These are phyloP conservation scores for Bagarius yarrelli DNA, from an alignment of 2,113 vertebrate genomes.

Conservation along the genomic window DNA sequence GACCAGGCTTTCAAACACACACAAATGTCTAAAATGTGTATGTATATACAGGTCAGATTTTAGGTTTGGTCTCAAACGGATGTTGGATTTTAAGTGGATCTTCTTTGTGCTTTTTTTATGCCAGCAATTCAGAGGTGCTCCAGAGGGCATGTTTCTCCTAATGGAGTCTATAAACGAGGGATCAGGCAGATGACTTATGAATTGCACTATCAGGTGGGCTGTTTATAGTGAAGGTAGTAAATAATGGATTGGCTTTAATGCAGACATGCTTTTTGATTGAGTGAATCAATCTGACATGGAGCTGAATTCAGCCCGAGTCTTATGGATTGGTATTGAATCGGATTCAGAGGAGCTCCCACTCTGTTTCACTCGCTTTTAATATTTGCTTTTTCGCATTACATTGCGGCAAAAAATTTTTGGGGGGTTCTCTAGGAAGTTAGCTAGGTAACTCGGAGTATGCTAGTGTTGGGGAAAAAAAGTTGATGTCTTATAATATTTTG, in stretches of 20 bases:
- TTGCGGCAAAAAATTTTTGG: neutral
- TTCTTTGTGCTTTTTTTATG: neutral
- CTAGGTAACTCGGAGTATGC: neutral
- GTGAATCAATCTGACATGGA: neutral
- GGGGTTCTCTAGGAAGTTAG: neutral
- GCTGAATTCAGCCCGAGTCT: neutral
- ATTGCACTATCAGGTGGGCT: neutral
- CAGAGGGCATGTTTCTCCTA: neutral
- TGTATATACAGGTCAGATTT: neutral
- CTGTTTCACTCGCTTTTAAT: neutral
- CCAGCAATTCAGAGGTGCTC: neutral
- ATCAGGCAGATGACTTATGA: neutral
- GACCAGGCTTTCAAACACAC: constrained; percentile 7
- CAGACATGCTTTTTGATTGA: neutral
- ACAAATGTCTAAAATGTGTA: neutral
- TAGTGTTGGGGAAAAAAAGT: neutral
- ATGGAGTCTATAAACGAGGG: no score
- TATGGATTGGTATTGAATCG: neutral
- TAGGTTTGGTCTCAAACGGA: neutral
- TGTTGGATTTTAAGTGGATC: neutral
- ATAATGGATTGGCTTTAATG: neutral
- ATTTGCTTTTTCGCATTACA: neutral
- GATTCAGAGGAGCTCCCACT: neutral
- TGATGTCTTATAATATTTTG: neutral
- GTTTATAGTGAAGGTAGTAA: neutral